Evolutionary conservation across 1,140 invertebrate genomes (phyloP).

Genomic region (Zaprionus inermis): DNA sequence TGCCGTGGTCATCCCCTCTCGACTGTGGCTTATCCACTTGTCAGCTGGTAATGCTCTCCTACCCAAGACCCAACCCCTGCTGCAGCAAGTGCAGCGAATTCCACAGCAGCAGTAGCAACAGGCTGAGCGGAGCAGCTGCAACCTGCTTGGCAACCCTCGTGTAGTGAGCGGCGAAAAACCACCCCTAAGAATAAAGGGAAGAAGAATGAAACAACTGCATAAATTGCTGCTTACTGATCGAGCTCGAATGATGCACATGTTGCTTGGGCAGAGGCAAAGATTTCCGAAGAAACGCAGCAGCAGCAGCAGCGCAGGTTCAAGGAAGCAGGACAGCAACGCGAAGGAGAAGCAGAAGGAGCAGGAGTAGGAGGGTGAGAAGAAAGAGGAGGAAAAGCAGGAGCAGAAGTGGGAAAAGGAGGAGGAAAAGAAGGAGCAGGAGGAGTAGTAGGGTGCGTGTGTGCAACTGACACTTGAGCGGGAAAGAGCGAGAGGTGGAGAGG

Average conservation of each 20-base stretch:
- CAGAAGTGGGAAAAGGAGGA: neutral
- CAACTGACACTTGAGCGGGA: slow-evolving; percentile 60
- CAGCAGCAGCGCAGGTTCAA: neutral
- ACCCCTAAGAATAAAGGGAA: slow-evolving; percentile 49
- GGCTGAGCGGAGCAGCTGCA: slow-evolving; percentile 63
- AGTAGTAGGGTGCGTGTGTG: slow-evolving; percentile 59
- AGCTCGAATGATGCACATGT: slow-evolving; percentile 62
- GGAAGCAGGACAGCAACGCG: slow-evolving; percentile 9
- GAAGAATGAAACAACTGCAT: slow-evolving; percentile 54
- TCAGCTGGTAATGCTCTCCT: slow-evolving; percentile 37
- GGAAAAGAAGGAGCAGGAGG: slow-evolving; percentile 11
- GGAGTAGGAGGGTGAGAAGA: neutral
- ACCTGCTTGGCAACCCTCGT: slow-evolving; percentile 67
- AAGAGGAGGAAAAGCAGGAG: slow-evolving; percentile 10
- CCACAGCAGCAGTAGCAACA: slow-evolving; percentile 21
- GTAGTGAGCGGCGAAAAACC: slow-evolving; percentile 45
- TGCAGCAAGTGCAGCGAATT: slow-evolving; percentile 42
- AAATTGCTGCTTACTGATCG: slow-evolving; percentile 62
- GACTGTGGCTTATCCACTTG: slow-evolving; percentile 39
- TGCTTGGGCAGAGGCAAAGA: slow-evolving; percentile 71
- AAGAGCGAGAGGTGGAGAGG: slow-evolving; percentile 19
- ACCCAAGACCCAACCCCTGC: slow-evolving; percentile 36
- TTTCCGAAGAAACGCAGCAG: slow-evolving; percentile 61
- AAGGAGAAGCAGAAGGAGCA: neutral
- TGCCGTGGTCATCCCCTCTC: slow-evolving; percentile 29